Base-by-base conservation (phyloP, 2,888 invertebrate genomes). In the Aproaerema taeniolella region DNA sequence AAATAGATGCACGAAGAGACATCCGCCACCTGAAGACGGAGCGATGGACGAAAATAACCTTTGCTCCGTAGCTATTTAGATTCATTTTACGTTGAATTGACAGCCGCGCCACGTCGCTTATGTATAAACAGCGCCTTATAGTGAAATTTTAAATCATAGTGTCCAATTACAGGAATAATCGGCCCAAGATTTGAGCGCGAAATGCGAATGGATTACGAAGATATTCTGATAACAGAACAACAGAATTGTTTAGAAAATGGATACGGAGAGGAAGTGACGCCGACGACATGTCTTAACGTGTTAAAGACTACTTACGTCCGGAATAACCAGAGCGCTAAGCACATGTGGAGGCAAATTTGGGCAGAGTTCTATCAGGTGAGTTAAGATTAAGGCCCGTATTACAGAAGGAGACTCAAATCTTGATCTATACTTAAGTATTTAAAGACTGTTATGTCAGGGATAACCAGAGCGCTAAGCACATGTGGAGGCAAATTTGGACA, bases 131-230 rank as follows among this genome's bases (percentile, higher is more conserved):
- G n/a, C n/a, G n/a, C n/a, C n/a, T n/a, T n/a, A n/a, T n/a, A n/a
- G n/a, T n/a, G n/a, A n/a, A n/a, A n/a, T n/a, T n/a, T n/a, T n/a
- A n/a, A n/a, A n/a, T n/a, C n/a, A n/a, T n/a, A n/a, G n/a, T n/a
- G n/a, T n/a, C n/a, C n/a, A n/a, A 6, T 20, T 44, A 2, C 50
- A 72, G 89, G 89, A 29, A 50, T 86, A 31, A 80, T 89, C 32
- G 89, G 89, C 0, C 72, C 89, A 0, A 68, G 91, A 25, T 85
- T 91, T 46, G 69, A 86, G 46, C 87, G 88, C 11, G 56, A 63
- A 2, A 64, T 69, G 12, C 75, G 87, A 1, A 90, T 91, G 91
- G 91, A 91, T 40, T 89, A 82, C 54, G 90, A 91, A 48, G 91
- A 91, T 31, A 78, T 90, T 6, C 52, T 91, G 0, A 69, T 89